A percentile compares a stretch with the other conserved stretches of the same genome.
Conservation (phyloP, 2,113 vertebrate genomes). For the Pituophis catenifer region DNA sequence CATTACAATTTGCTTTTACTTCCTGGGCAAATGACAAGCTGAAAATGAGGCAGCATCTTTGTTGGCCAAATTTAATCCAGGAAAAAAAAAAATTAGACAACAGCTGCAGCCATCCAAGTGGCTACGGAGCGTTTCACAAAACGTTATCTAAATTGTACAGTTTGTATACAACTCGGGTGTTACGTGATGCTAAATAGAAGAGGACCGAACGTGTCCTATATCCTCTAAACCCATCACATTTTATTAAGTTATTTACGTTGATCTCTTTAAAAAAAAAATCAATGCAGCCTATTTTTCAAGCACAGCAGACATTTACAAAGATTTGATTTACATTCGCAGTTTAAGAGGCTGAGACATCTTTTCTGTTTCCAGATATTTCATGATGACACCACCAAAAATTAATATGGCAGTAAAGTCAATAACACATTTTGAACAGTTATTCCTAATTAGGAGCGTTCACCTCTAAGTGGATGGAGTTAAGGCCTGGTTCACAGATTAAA, state of each 20-base stretch:
- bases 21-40: conserved; percentile 75
- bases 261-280: conserved; percentile 3
- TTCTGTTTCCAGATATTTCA: background rate
- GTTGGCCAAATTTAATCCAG: conserved; percentile 66
- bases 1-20: conserved; percentile 73
- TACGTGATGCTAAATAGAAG: background rate
- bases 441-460: background rate
- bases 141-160: conserved; percentile 10
- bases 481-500: background rate
- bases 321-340: background rate
- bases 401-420: background rate
- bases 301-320: background rate
- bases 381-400: background rate
- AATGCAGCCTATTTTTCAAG: background rate
- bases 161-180: conserved; percentile 24
- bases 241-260: background rate
- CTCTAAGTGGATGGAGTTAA: conserved; percentile 22
- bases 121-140: conserved; percentile 42
- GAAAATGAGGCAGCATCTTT: conserved; percentile 72
- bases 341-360: background rate
- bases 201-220: background rate
- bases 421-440: background rate
- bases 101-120: conserved; percentile 70
- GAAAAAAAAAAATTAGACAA: conserved; percentile 62
- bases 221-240: background rate